Base-by-base conservation (phyloP, 2,797 vertebrate genomes). In the Xenopus petersii region DNA sequence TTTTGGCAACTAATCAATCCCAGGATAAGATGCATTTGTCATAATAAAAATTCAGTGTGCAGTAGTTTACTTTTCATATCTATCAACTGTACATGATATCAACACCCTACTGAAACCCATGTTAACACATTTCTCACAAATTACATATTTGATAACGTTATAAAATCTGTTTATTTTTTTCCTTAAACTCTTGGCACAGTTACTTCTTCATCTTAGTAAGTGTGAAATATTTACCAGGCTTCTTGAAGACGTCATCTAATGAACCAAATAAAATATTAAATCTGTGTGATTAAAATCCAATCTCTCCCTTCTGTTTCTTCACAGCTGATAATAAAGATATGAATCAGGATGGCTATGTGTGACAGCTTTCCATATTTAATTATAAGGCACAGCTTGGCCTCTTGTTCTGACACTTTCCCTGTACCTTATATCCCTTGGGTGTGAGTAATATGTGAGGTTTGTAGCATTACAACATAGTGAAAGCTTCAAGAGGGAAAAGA, bases 171-270 rank as follows among this genome's bases (percentile, higher is more conserved):
- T 55, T 49, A 55, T 6, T 55, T 55, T 55, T 2, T 55, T 13
- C 5, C 51, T 21, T 3, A 71, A 59, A 80, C 17, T 30, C 5
- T 47, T 79, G 62, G 51, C 0, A 0, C 59, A 47, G 64, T 26
- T 80, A 42, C 66, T 51, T 78, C 67, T 64, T 68, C 68, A 77
- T 82, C 80, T 81, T 60, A 58, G 86, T 81, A 85, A 76, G 78
- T 75, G 82, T 82, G 86, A 86, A 89, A 90, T 86, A 85, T 87
- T 88, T 86, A 85, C 83, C 83, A 88, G 87, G 88, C 87, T 89
- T 89, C 87, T 89, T 85, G 87, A 85, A 89, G 69, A 88, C 89
- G 90, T 89, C 90, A 89, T 90, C 89, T 91, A 89, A 91, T 87
- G 87, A 92, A 86, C 80, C 84, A 88, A 91, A 90, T 90, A 90